Conservation (phyloP, 2,113 vertebrate species). For the Phainopepla nitens region DNA sequence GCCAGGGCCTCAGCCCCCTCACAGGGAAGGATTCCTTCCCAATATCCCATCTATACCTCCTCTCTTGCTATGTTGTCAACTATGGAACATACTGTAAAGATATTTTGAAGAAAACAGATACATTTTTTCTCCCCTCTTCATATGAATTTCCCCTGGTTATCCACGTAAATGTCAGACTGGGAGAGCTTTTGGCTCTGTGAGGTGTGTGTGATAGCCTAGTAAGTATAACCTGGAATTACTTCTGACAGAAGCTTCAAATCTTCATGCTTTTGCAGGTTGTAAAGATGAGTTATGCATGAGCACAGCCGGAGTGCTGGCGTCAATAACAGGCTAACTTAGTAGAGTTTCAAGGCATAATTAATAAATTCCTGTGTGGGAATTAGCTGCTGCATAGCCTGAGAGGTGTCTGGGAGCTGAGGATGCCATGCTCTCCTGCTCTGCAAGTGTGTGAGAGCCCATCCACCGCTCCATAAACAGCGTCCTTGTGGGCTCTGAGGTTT, state of each 20-base stretch:
- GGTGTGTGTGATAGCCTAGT: not conserved
- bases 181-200: not conserved
- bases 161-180: not conserved
- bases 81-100: not conserved
- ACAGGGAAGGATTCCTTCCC: not conserved
- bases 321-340: not conserved
- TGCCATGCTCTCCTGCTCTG: not conserved
- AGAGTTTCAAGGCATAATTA: not conserved
- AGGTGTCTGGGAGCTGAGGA: not conserved
- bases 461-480: not conserved
- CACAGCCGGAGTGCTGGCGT: not conserved
- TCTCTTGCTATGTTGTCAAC: not conserved
- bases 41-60: not conserved
- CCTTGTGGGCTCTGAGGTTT: not conserved
- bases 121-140: not conserved
- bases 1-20: accelerated
- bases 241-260: not conserved
- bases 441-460: not conserved
- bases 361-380: not conserved
- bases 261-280: not conserved
- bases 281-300: not conserved
- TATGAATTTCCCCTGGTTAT: not conserved
- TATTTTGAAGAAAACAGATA: not conserved
- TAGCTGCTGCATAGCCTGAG: not conserved
- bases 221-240: not conserved